phyloP scores from a whole-genome alignment of 2,113 vertebrate genomes.

The Nipponia nippon region DNA sequence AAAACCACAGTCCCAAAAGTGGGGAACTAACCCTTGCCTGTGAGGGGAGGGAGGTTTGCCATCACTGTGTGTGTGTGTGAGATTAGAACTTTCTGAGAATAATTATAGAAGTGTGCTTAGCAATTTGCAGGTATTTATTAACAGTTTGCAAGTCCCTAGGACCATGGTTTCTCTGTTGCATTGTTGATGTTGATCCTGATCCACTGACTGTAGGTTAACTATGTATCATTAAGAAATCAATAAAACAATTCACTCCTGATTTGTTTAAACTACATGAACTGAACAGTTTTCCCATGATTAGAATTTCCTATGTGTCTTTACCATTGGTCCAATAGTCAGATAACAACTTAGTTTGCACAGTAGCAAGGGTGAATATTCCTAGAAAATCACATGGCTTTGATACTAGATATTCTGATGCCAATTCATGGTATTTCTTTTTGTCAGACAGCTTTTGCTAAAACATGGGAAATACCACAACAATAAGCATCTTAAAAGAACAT shows the following conservation, averaged over 20 bases:
- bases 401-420: neutral
- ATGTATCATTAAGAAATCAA: neutral
- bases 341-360: neutral
- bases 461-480: neutral
- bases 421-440: neutral
- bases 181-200: neutral
- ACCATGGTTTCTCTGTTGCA: neutral
- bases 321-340: neutral
- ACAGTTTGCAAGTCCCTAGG: neutral
- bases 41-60: neutral
- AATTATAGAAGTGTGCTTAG: neutral
- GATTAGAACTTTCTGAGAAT: neutral
- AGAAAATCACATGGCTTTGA: neutral
- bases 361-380: neutral
- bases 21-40: neutral
- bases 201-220: neutral
- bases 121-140: neutral
- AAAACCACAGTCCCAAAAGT: neutral
- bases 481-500: neutral
- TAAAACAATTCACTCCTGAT: neutral
- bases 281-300: neutral
- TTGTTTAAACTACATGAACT: neutral
- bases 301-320: neutral
- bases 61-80: rapidly evolving
- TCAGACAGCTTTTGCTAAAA: neutral